A percentile compares a stretch with the other conserved stretches of the same genome.
These are phyloP conservation scores for Galleria mellonella DNA, from an alignment of 1,140 invertebrate genomes.

Conservation along the genomic window DNA sequence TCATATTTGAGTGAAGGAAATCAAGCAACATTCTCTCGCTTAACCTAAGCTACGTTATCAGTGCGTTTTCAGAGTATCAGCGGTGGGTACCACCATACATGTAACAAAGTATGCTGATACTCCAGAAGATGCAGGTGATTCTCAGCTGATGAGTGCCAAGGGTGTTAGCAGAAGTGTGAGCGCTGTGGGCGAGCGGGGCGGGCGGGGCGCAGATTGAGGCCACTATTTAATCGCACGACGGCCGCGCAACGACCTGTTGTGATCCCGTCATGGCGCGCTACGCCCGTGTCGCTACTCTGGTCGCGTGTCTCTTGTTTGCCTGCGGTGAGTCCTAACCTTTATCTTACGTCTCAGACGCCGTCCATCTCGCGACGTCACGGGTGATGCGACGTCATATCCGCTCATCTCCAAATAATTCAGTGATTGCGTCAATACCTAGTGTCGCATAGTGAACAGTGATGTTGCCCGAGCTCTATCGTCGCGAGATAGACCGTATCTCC, in stretches of 20 bases:
- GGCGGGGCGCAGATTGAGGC: conserved; percentile 71
- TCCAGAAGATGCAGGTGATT: conserved; percentile 59
- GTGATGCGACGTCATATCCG: conserved; percentile 37
- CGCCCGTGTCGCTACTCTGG: conserved; percentile 72
- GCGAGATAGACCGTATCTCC: conserved; percentile 53
- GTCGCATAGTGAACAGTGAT: conserved; percentile 66
- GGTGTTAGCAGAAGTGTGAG: conserved; percentile 59
- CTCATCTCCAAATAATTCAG: conserved; percentile 40
- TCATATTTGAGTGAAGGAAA: no score
- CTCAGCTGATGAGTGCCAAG: conserved; percentile 66
- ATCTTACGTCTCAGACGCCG: conserved; percentile 57
- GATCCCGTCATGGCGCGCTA: conserved; percentile 76
- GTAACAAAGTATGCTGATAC: conserved; percentile 2
- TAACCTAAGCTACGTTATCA: no score
- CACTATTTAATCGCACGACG: conserved; percentile 71
- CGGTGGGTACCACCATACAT: background rate
- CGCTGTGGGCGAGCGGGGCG: conserved; percentile 62
- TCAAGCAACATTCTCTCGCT: no score
- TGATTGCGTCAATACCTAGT: conserved; percentile 49
- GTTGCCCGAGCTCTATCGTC: conserved; percentile 37
- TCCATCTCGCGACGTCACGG: conserved; percentile 62
- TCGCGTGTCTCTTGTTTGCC: conserved; percentile 72
- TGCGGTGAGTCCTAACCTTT: conserved; percentile 74
- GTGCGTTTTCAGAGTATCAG: background rate
- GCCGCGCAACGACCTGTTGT: conserved; percentile 75